Conservation (phyloP, 2,888 invertebrate genomes). For the Caenorhabditis auriculariae region DNA sequence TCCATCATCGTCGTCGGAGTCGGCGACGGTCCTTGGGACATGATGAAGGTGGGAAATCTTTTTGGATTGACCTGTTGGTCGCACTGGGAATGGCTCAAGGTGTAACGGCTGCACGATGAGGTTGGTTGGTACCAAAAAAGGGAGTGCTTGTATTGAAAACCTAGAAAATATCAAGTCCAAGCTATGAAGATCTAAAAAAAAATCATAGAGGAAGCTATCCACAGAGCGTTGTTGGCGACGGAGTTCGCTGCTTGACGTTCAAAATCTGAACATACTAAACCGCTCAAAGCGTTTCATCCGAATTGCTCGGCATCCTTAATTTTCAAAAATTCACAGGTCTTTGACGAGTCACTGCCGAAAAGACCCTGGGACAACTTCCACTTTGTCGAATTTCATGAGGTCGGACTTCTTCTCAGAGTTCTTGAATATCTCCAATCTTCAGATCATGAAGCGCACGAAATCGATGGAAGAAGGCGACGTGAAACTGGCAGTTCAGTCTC, state of each 20-base stretch:
- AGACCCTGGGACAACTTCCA: conserved; percentile 69
- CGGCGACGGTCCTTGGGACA: conserved; percentile 69
- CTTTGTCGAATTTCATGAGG: conserved; percentile 67
- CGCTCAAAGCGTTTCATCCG: neutral
- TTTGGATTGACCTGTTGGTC: neutral
- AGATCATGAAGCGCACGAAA: conserved; percentile 30
- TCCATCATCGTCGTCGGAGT: conserved; percentile 69
- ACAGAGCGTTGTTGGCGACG: no score
- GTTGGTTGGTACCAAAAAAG: neutral
- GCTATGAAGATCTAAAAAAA: no score
- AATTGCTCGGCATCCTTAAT: neutral
- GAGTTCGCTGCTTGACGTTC: no score
- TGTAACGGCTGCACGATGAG: no score
- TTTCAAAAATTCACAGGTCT: conserved; percentile 60
- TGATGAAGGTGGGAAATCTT: conserved; percentile 63
- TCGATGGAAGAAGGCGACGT: conserved; percentile 33
- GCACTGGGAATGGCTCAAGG: neutral
- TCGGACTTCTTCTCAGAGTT: conserved; percentile 37
- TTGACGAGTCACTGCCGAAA: conserved; percentile 67
- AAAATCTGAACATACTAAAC: neutral
- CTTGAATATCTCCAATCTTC: neutral
- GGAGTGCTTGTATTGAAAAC: neutral
- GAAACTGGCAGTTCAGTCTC: conserved; percentile 66
- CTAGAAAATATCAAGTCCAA: no score
- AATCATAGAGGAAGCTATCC: neutral